These are phyloP conservation scores for Calliopum simillimum DNA, from an alignment of 2,888 invertebrate genomes.

Conservation along the genomic window DNA sequence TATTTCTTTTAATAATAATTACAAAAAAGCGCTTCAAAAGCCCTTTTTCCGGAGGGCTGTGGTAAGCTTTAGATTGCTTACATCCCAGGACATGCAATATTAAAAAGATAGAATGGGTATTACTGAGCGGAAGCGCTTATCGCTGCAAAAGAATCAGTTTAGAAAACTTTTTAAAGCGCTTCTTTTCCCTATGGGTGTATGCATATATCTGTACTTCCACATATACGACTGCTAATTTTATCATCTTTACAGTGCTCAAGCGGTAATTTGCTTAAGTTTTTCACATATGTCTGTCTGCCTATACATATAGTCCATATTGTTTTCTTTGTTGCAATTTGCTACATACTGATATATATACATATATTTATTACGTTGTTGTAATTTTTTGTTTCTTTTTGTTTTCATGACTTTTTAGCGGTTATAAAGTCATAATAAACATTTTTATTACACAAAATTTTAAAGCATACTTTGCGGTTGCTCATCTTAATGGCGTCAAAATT, in stretches of 20 bases:
- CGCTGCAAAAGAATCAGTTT: no score
- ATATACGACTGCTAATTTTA: conserved; percentile 4
- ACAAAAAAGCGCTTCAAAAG: no score
- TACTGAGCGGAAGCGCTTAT: no score
- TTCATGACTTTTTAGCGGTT: background rate
- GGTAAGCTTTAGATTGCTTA: no score
- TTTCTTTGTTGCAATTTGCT: background rate
- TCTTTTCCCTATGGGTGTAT: no score
- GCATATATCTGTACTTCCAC: background rate
- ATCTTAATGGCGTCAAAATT: conserved; percentile 11
- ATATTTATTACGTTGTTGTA: background rate
- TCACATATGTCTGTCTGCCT: conserved; percentile 14
- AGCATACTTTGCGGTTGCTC: conserved; percentile 15
- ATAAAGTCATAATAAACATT: conserved; percentile 15
- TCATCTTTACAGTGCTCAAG: conserved; percentile 13
- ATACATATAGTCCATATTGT: background rate
- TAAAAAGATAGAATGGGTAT: no score
- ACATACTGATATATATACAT: background rate
- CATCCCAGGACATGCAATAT: no score
- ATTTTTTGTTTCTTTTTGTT: background rate
- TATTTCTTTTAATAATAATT: no score
- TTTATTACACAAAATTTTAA: conserved; percentile 8
- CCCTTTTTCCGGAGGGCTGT: no score
- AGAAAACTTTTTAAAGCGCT: no score
- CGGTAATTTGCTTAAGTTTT: conserved; percentile 21